Evolutionary conservation across 2,113 vertebrate species (phyloP).

Genomic region (Prunella himalayana): DNA sequence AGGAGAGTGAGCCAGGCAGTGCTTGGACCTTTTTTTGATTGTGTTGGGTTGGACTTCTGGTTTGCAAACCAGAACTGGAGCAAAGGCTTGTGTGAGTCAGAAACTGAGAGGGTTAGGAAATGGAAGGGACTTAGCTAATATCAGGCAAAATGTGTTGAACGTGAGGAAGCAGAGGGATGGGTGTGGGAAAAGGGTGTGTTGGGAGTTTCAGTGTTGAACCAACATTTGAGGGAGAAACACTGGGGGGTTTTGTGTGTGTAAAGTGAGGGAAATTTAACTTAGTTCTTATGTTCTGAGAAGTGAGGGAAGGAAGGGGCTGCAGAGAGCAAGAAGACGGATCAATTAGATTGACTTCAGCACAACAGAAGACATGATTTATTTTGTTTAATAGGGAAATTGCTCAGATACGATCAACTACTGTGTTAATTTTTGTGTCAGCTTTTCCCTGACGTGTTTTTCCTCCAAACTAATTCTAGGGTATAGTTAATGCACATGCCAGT

Average conservation of each 20-base stretch:
- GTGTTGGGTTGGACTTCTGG: not conserved
- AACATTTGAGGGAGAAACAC: not conserved
- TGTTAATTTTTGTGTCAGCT: not conserved
- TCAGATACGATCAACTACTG: not conserved
- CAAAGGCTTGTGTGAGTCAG: slow-evolving; percentile 40
- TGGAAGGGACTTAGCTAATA: not conserved
- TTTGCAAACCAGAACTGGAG: slow-evolving; percentile 14
- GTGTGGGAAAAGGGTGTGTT: not conserved
- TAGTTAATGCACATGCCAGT: not conserved
- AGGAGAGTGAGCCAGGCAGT: not conserved
- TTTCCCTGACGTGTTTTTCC: not conserved
- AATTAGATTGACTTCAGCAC: not conserved
- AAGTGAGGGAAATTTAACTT: not conserved
- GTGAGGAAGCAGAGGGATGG: not conserved
- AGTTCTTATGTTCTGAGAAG: not conserved
- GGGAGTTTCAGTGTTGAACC: not conserved
- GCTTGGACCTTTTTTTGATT: not conserved
- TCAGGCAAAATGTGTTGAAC: not conserved
- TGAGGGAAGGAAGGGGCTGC: not conserved
- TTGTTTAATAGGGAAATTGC: not conserved
- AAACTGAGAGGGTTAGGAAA: slow-evolving; percentile 31
- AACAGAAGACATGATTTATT: not conserved
- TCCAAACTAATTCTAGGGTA: not conserved
- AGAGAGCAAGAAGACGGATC: not conserved
- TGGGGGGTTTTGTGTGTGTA: not conserved